These are phyloP conservation scores for Loxodonta africana DNA, from an alignment of 2,113 vertebrate genomes.

Conservation along the genomic window DNA sequence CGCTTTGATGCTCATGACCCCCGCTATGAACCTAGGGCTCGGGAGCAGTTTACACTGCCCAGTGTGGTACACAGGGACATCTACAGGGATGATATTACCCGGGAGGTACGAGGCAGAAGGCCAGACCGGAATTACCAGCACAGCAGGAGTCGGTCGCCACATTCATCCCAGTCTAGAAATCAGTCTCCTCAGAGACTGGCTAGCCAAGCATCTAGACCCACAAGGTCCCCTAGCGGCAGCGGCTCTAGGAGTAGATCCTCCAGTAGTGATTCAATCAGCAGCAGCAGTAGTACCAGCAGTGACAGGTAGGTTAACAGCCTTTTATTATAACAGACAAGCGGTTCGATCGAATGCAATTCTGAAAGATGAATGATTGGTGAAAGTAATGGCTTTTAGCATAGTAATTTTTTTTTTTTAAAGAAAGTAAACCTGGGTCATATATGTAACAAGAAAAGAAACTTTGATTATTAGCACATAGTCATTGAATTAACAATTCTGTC, in stretches of 20 bases:
- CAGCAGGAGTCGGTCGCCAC: conserved; percentile 97
- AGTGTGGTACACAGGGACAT: conserved; percentile 99
- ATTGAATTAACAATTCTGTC: conserved; percentile 12
- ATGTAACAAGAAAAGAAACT: conserved; percentile 1
- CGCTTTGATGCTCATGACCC: conserved; percentile 97
- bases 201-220: conserved; percentile 93
- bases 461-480: background rate
- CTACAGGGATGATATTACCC: conserved; percentile 95
- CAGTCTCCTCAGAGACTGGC: conserved; percentile 96
- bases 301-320: conserved; percentile 93
- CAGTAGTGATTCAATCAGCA: conserved; percentile 99
- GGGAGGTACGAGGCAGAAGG: conserved; percentile 94
- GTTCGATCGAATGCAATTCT: background rate
- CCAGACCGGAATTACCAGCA: conserved; percentile 96
- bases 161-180: conserved; percentile 96
- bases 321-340: background rate
- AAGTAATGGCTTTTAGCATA: background rate
- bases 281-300: conserved; percentile 98
- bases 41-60: conserved; percentile 96
- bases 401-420: conserved; percentile 26
- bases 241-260: conserved; percentile 96
- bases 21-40: conserved; percentile 95
- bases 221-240: conserved; percentile 95
- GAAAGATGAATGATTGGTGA: background rate
- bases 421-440: conserved; percentile 46